These are phyloP conservation scores for Celastrina argiolus DNA, from an alignment of 2,888 invertebrate species.

Conservation along the genomic window DNA sequence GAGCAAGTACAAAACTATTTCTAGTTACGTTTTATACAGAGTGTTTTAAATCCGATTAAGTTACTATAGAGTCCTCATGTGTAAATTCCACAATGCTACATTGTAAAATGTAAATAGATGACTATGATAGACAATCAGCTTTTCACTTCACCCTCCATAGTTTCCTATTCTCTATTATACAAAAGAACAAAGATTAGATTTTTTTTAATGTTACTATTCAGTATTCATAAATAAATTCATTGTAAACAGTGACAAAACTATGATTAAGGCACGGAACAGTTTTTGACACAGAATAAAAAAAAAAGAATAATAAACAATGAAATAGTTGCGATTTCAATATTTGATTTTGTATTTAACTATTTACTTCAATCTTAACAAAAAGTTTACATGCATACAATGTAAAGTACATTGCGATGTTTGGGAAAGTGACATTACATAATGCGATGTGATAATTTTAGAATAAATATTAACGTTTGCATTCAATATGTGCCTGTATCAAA, in stretches of 20 bases:
- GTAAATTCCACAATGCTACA: neutral
- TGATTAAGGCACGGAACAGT: neutral
- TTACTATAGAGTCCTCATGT: neutral
- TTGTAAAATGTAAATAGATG: conserved; percentile 18
- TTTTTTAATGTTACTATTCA: neutral
- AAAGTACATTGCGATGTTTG: neutral
- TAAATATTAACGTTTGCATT: conserved; percentile 29
- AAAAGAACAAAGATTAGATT: neutral
- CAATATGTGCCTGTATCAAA: conserved; percentile 34
- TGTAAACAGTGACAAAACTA: neutral
- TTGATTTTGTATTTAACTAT: neutral
- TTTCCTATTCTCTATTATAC: neutral
- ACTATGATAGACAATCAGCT: conserved; percentile 6
- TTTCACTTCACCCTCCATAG: neutral
- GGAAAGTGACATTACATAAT: conserved; percentile 28
- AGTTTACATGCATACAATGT: neutral
- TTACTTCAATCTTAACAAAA: too few species aligned
- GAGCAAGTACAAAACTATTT: neutral
- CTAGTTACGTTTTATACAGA: neutral
- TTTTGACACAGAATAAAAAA: neutral
- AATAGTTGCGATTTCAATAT: neutral
- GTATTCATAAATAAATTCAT: neutral
- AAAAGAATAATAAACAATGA: neutral
- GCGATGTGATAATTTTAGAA: conserved; percentile 30
- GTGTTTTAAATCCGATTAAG: neutral